Evolutionary conservation across 2,113 vertebrate species (phyloP).

Genomic region (Hippocampus comes): DNA sequence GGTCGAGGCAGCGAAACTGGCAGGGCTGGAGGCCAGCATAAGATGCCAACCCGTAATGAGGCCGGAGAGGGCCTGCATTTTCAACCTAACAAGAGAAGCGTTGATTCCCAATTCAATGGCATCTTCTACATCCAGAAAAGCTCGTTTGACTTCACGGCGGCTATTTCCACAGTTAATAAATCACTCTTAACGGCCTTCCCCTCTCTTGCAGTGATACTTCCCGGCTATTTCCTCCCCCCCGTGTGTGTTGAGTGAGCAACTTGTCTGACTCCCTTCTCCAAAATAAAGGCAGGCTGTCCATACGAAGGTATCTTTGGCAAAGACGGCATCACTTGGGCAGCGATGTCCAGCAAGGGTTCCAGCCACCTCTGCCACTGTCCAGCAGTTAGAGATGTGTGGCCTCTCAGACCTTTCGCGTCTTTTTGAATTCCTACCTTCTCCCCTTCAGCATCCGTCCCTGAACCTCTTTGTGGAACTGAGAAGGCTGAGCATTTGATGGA

Average conservation of each 20-base stretch:
- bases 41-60: conserved; percentile 21
- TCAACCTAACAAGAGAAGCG: conserved; percentile 1
- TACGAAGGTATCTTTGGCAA: conserved; percentile 41
- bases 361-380: conserved; percentile 29
- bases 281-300: conserved; percentile 40
- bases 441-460: conserved; percentile 15
- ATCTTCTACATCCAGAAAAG: conserved; percentile 20
- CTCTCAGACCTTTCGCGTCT: conserved; percentile 28
- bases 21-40: neutral
- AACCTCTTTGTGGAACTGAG: conserved; percentile 27
- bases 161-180: conserved; percentile 37
- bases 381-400: conserved; percentile 27
- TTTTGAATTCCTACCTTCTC: conserved; percentile 1
- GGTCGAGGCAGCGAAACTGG: neutral
- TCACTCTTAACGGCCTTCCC: conserved; percentile 20
- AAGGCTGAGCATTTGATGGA: neutral
- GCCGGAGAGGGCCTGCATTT: conserved; percentile 6
- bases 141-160: conserved; percentile 25
- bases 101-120: neutral
- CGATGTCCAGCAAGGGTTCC: conserved; percentile 52
- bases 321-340: neutral
- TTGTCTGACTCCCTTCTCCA: conserved; percentile 31
- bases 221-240: conserved; percentile 5
- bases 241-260: conserved; percentile 18
- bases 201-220: conserved; percentile 15